These are phyloP conservation scores for Ochropleura plecta DNA, from an alignment of 2,888 invertebrate genomes.

Conservation along the genomic window DNA sequence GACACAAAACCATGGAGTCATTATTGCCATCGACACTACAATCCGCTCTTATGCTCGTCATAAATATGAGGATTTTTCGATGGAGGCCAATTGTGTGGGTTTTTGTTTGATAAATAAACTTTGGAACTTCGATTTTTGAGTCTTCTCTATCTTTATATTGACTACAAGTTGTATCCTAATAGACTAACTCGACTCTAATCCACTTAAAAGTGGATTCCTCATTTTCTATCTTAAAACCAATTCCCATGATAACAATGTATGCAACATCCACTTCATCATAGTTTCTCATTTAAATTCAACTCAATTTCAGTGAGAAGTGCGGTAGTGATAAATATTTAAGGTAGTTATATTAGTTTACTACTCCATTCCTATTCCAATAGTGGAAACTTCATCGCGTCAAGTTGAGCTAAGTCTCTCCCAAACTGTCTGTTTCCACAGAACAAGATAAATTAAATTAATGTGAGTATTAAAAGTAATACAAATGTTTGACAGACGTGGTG, in stretches of 20 bases:
- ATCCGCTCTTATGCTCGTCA: constrained; percentile 52
- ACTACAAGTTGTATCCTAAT: not conserved
- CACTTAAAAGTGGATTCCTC: not conserved
- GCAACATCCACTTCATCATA: constrained; percentile 16
- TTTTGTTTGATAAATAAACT: constrained; percentile 1
- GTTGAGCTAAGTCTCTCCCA: constrained; percentile 69
- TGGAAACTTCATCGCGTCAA: constrained; percentile 69
- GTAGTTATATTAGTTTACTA: constrained; percentile 66
- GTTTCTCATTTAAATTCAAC: constrained; percentile 44
- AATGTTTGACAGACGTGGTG: constrained; percentile 24
- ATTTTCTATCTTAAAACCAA: too few species aligned
- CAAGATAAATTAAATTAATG: constrained; percentile 79
- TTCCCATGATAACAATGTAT: constrained; percentile 2
- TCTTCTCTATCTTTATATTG: not conserved
- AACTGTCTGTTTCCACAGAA: constrained; percentile 74
- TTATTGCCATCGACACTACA: constrained; percentile 59
- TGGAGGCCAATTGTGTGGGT: constrained; percentile 10
- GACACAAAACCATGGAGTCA: constrained; percentile 68
- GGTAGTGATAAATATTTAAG: constrained; percentile 63
- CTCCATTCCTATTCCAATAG: constrained; percentile 67
- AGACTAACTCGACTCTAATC: not conserved
- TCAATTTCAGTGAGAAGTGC: constrained; percentile 35
- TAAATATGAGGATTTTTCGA: constrained; percentile 56
- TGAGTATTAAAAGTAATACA: constrained; percentile 64
- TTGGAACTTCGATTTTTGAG: not conserved